Conservation (phyloP, 2,888 invertebrate genomes). For the Eurytoma californica region DNA sequence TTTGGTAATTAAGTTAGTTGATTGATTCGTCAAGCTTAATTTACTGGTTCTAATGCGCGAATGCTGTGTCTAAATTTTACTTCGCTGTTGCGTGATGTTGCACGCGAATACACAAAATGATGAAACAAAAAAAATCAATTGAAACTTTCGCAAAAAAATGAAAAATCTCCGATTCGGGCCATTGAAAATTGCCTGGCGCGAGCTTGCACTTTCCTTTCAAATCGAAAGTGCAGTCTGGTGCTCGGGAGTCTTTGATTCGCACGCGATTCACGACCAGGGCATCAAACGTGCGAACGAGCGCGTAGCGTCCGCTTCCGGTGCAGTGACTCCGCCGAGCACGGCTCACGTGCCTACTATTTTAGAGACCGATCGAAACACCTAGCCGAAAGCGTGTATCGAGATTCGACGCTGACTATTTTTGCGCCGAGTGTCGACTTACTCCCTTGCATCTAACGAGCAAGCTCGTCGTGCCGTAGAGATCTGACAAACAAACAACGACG, state of each 20-base stretch:
- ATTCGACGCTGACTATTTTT: background rate
- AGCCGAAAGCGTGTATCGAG: background rate
- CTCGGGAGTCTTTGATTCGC: background rate
- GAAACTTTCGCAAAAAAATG: no score
- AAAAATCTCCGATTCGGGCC: no score
- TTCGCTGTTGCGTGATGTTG: background rate
- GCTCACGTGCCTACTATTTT: slow-evolving; percentile 15
- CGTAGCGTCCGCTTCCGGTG: slow-evolving; percentile 12
- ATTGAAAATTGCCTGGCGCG: no score
- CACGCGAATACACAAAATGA: no score
- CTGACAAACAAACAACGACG: slow-evolving; percentile 30
- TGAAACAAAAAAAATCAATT: no score
- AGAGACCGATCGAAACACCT: slow-evolving; percentile 1
- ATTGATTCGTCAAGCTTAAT: background rate
- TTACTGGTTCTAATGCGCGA: background rate
- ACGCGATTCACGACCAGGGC: background rate
- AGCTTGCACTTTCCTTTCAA: no score
- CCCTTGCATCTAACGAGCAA: background rate
- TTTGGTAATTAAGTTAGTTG: background rate
- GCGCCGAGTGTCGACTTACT: slow-evolving; percentile 29
- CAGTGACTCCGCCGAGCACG: background rate
- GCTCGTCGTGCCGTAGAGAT: background rate
- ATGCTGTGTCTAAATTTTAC: background rate
- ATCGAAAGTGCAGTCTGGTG: no score
- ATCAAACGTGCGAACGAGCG: background rate